Conservation (phyloP, 2,113 vertebrate genomes). For the Forbesichthys agassizii region DNA sequence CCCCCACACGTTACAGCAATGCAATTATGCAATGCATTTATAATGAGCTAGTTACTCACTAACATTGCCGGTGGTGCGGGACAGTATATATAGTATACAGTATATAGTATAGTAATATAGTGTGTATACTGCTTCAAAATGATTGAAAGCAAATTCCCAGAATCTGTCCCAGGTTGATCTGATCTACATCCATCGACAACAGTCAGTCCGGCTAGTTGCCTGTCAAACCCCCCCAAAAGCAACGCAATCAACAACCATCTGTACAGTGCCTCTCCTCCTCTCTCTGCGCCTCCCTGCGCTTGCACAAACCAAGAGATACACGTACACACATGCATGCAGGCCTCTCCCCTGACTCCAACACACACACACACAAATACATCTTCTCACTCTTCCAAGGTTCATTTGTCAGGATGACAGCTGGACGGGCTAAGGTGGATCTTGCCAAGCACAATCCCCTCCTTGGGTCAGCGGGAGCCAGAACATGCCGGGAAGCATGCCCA, state of each 20-base stretch:
- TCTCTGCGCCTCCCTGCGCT: conserved; percentile 16
- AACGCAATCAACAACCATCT: conserved; percentile 41
- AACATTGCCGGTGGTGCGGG: too few species aligned
- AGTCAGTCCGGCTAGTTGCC: conserved; percentile 26
- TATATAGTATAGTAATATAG: too few species aligned
- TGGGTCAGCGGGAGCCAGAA: conserved; percentile 62
- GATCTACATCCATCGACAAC: conserved; percentile 43
- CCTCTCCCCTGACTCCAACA: conserved; percentile 12
- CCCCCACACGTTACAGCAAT: too few species aligned
- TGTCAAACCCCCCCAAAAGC: conserved; percentile 11
- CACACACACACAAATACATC: conserved; percentile 33
- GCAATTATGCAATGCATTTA: too few species aligned
- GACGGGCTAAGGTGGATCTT: conserved; percentile 63
- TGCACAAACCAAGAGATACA: conserved; percentile 16
- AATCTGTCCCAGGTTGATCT: conserved; percentile 24
- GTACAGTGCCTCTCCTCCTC: conserved; percentile 26
- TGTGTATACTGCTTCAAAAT: too few species aligned
- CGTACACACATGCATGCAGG: conserved; percentile 21
- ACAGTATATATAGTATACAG: too few species aligned
- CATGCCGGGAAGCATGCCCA: conserved; percentile 65
- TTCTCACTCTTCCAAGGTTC: conserved; percentile 67
- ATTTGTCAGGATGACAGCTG: conserved; percentile 78
- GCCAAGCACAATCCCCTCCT: conserved; percentile 66
- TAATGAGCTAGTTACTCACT: too few species aligned
- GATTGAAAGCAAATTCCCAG: too few species aligned